Percentiles rank a stretch among this genome's conserved stretches.
Conservation (phyloP, 2,888 invertebrate species). For the Oligia latruncula region DNA sequence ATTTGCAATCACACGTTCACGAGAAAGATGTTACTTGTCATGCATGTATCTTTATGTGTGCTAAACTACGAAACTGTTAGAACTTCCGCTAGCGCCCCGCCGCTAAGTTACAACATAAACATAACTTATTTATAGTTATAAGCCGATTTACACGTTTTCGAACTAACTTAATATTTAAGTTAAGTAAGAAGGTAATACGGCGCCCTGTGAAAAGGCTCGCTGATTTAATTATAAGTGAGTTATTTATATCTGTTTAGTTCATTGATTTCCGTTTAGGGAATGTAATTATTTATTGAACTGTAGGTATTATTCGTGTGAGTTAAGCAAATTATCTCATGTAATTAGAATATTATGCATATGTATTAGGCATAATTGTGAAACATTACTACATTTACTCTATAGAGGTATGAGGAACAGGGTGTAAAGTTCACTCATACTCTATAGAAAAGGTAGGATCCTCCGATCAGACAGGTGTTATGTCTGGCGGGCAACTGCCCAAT, state of each 20-base stretch:
- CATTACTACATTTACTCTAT: background rate
- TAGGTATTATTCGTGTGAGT: background rate
- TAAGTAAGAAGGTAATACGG: constrained; percentile 57
- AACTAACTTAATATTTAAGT: constrained; percentile 57
- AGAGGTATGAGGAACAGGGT: too few relatives aligned
- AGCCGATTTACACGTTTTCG: constrained; percentile 68
- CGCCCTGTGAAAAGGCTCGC: constrained; percentile 51
- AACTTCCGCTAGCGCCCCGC: constrained; percentile 71
- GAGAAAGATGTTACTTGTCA: constrained; percentile 57
- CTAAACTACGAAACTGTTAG: constrained; percentile 43
- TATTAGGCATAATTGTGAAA: constrained; percentile 5
- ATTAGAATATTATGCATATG: background rate
- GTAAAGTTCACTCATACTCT: too few relatives aligned
- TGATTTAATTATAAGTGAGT: constrained; percentile 54
- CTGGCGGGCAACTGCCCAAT: too few relatives aligned
- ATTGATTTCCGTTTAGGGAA: constrained; percentile 19
- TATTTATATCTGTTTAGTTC: constrained; percentile 38
- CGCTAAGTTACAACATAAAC: constrained; percentile 69
- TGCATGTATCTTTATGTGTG: constrained; percentile 42
- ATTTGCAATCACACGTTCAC: constrained; percentile 46
- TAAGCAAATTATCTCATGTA: background rate
- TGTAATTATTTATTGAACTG: constrained; percentile 9
- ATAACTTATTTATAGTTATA: constrained; percentile 69
- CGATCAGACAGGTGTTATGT: too few relatives aligned
- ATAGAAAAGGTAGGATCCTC: too few relatives aligned